These are phyloP conservation scores for Phoxinus dragarum DNA, from an alignment of 2,797 vertebrate species.

Conservation along the genomic window DNA sequence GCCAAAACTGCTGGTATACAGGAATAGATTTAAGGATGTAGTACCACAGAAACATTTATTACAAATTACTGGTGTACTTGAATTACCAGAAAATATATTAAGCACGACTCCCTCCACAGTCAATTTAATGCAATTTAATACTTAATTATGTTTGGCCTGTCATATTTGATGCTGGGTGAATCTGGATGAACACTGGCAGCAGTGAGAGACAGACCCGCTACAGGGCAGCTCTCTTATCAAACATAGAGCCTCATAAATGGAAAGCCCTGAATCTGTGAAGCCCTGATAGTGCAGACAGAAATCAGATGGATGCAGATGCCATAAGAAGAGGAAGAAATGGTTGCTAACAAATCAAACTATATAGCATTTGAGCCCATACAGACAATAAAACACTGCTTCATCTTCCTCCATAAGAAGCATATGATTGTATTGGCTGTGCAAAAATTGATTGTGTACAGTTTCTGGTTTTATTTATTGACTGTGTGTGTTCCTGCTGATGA, in stretches of 20 bases:
- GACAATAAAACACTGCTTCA: constrained; percentile 2
- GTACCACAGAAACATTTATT: constrained; percentile 51
- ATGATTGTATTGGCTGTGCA: constrained; percentile 24
- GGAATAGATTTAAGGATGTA: constrained; percentile 47
- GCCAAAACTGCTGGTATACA: not conserved
- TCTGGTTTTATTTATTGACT: constrained; percentile 17
- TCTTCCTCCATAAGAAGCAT: constrained; percentile 13
- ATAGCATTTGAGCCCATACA: not conserved
- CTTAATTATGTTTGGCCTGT: constrained; percentile 76
- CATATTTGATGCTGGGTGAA: constrained; percentile 66
- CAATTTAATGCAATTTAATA: constrained; percentile 77
- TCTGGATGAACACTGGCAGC: constrained; percentile 60
- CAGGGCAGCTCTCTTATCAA: constrained; percentile 25
- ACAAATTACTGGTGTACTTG: constrained; percentile 73
- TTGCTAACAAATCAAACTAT: constrained; percentile 19
- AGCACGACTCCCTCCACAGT: constrained; percentile 73
- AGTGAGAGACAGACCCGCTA: not conserved
- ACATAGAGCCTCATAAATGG: not conserved
- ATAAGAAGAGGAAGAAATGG: not conserved
- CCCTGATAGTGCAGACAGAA: constrained; percentile 36
- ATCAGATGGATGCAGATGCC: constrained; percentile 12
- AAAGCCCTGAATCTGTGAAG: constrained; percentile 27
- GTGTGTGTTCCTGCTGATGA: constrained; percentile 16
- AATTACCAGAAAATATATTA: constrained; percentile 70
- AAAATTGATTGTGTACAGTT: constrained; percentile 25